Evolutionary conservation across 1,140 invertebrate genomes (phyloP), one percentile per base, ranked within the genome.

Genomic region (Pseudomyrmex dendroicus): DNA sequence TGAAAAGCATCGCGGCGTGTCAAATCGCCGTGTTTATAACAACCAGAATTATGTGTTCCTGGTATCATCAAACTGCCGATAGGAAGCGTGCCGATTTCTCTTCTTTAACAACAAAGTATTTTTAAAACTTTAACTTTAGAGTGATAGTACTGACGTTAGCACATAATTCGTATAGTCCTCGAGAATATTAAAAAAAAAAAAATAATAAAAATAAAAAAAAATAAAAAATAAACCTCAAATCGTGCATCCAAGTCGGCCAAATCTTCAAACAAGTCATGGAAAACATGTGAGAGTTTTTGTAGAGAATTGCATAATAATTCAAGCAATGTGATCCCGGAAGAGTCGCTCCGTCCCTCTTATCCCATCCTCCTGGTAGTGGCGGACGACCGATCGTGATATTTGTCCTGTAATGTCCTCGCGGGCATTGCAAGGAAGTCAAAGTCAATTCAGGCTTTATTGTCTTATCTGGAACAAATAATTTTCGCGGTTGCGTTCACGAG

Each of bases 11-110:
- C 93, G 73, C 85, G 91, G 52, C 83, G 90, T 61, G 93, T 93
- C 22, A 93, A 85, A 35, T 94, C 95, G 61, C 89, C 92, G 20
- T 94, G 91, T 22, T 92, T 90, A 90, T 95, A 96, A 52, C 95
- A 95, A 20, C 96, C 96, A 1, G 96, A 96, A 90, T 97, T 97
- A 89, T 97, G 96, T 0, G 96, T 96, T 2, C 96, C 96, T 22
- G 96, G 96, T 64, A 97, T 94, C 88, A 97, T 94, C 2, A 96
- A 86, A 8, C 94, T 94, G 2, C 94, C 93, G n/a, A 97, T 93
- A 12, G 95, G 92, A 17, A 95, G 88, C 78, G 93, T 92, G 22
- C 94, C 95, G 52, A 96, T 89, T 64, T 94, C 88, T n/a, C 94
- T 89, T 73, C 95, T 95, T 84, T 59, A 85, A 72, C 59, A 84